These are phyloP conservation scores for Brenthis ino DNA, from an alignment of 2,888 invertebrate genomes.

Conservation along the genomic window DNA sequence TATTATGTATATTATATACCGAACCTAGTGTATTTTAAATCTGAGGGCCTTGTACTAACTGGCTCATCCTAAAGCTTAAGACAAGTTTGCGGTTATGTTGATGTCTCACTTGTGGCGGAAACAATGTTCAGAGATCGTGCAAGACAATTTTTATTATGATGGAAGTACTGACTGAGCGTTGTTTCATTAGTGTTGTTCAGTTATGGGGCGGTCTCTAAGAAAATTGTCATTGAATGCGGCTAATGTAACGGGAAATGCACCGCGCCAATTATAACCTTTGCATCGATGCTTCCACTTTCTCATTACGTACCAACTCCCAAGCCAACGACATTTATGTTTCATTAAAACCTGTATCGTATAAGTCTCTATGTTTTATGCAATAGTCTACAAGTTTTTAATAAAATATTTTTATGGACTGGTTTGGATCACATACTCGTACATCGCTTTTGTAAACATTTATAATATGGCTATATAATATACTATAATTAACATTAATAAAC, in stretches of 20 bases:
- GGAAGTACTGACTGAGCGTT: conserved; percentile 56
- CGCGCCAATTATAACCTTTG: conserved; percentile 66
- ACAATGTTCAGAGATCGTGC: conserved; percentile 53
- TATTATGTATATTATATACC: too few relatives aligned
- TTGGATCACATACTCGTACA: neutral
- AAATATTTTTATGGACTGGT: conserved; percentile 16
- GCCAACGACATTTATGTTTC: conserved; percentile 23
- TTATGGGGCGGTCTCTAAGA: conserved; percentile 58
- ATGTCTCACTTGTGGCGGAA: conserved; percentile 43
- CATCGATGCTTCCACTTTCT: conserved; percentile 39
- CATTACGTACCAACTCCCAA: conserved; percentile 23
- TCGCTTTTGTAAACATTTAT: conserved; percentile 8
- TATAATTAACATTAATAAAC: neutral
- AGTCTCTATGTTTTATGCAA: conserved; percentile 19
- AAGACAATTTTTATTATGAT: conserved; percentile 59
- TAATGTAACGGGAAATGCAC: conserved; percentile 65
- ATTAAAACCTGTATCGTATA: conserved; percentile 14
- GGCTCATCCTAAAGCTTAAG: conserved; percentile 19
- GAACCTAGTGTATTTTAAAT: neutral
- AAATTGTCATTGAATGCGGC: conserved; percentile 65
- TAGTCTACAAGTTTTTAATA: conserved; percentile 15
- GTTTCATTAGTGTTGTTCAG: conserved; percentile 66
- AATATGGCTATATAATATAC: neutral
- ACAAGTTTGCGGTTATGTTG: conserved; percentile 37
- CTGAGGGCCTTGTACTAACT: neutral